Evolutionary conservation across 2,113 vertebrate genomes (phyloP), one percentile per base, ranked within the genome.

Genomic region (Chloroceryle aenea): DNA sequence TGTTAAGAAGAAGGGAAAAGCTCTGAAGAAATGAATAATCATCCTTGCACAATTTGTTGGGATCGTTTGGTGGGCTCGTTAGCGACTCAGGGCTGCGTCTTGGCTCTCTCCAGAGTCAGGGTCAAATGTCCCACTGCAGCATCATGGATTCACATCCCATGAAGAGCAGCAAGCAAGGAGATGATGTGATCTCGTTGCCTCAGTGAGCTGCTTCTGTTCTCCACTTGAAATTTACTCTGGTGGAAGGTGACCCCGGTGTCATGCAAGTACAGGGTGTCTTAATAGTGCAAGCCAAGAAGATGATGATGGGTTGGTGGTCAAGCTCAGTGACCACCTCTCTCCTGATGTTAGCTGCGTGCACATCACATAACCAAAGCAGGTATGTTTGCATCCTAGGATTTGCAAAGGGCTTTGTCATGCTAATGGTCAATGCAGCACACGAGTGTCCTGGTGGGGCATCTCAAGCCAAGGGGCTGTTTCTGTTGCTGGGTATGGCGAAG

Each of bases 381-480:
- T 4, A 16, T 0, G 0, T 42, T 48, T 32, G 55, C 62, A 36
- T 14, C 48, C 58, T 10, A 12, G 76, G 9, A 30, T 58, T 15
- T 63, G 26, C 63, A 36, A 9, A 63, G 7, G 21, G 34, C 34
- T 67, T 19, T 50, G 32, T 50, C 52, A 34, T 1, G 0, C 5
- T 26, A 1, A 25, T 2, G 21, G 30, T 30, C 40, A 13, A 0
- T 10, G 36, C 16, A 4, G 36, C 27, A 3, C 42, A 12, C 0
- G 7, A 6, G 21, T 45, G 63, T 58, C 42, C 56, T 26, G 42
- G 56, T 30, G 21, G 32, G 32, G 25, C 55, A 20, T 42, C 42
- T 50, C 26, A 15, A 55, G 42, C 30, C 48, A 50, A 23, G 64
- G 29, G n/a, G 67, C 67, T n/a, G 32, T 21, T 30, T 21, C 23